phyloP scores from a whole-genome alignment of 2,888 invertebrate genomes.

The Linnaemya vulpina region DNA sequence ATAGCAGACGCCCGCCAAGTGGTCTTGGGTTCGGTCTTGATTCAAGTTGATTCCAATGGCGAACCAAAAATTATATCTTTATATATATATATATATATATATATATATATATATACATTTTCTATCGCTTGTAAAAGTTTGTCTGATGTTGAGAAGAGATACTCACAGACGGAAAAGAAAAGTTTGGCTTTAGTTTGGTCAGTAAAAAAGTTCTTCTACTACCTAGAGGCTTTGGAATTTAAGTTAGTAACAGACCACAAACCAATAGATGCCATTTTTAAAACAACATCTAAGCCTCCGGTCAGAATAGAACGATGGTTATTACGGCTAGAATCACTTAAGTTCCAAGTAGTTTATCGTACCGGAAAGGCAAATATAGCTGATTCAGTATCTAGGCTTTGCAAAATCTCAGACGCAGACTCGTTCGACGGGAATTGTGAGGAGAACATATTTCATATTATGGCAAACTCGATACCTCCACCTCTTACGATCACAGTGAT shows the following conservation, averaged over 20 bases:
- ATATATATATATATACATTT: no score
- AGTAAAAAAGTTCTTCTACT: conserved; percentile 70
- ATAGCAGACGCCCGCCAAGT: conserved; percentile 7
- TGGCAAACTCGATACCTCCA: conserved; percentile 37
- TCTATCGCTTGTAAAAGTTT: no score
- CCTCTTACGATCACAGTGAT: conserved; percentile 53
- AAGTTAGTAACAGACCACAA: conserved; percentile 64
- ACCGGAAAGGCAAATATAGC: conserved; percentile 58
- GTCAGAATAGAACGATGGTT: no score
- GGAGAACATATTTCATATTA: conserved; percentile 55
- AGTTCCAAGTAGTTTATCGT: conserved; percentile 53
- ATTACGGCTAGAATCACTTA: no score
- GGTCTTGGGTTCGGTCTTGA: not conserved
- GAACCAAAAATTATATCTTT: no score
- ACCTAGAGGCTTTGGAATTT: conserved; percentile 67
- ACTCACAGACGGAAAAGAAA: no score
- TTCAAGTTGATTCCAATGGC: conserved; percentile 24
- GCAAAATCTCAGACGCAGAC: conserved; percentile 34
- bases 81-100: no score
- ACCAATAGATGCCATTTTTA: conserved; percentile 63
- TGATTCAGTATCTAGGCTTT: conserved; percentile 62
- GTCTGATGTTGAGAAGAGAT: no score
- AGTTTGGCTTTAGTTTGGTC: no score
- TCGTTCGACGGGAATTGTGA: conserved; percentile 55
- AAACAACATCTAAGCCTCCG: no score